phyloP scores from a whole-genome alignment of 2,888 invertebrate species.

The Neoascia interrupta region DNA sequence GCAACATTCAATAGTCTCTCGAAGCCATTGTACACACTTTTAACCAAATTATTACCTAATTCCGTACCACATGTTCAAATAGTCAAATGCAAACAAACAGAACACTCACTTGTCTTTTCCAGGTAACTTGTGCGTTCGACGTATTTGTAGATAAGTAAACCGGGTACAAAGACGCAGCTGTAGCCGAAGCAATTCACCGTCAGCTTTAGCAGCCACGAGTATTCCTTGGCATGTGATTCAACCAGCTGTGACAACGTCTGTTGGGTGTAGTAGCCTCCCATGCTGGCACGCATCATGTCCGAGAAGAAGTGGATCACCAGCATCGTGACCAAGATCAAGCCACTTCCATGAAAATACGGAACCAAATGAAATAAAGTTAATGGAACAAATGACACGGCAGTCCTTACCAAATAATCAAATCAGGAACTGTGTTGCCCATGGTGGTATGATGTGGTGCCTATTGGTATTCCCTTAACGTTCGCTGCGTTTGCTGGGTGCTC shows the following conservation, averaged over 20 bases:
- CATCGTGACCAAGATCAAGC: slow-evolving; percentile 71
- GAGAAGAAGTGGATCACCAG: slow-evolving; percentile 78
- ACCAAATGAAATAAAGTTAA: background rate
- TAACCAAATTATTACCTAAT: too few relatives aligned
- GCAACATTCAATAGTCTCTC: too few relatives aligned
- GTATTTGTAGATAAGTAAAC: slow-evolving; percentile 90
- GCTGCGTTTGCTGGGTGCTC: background rate
- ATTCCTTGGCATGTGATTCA: slow-evolving; percentile 81
- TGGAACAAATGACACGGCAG: background rate
- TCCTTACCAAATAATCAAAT: slow-evolving; percentile 78
- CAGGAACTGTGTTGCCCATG: slow-evolving; percentile 79
- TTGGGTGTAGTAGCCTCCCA: slow-evolving; percentile 76
- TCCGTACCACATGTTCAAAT: too few relatives aligned
- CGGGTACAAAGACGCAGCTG: slow-evolving; percentile 92
- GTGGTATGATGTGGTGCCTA: slow-evolving; percentile 36
- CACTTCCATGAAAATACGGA: too few relatives aligned
- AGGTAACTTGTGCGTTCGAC: slow-evolving; percentile 88
- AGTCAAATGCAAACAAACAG: background rate
- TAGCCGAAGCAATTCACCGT: slow-evolving; percentile 92
- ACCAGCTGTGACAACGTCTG: slow-evolving; percentile 78
- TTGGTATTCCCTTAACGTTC: background rate
- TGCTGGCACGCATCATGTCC: slow-evolving; percentile 77
- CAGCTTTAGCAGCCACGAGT: slow-evolving; percentile 88
- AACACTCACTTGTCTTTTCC: slow-evolving; percentile 85
- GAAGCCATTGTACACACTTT: too few relatives aligned